Conservation (phyloP, 2,797 vertebrate species). For the Microcaecilia unicolor region DNA sequence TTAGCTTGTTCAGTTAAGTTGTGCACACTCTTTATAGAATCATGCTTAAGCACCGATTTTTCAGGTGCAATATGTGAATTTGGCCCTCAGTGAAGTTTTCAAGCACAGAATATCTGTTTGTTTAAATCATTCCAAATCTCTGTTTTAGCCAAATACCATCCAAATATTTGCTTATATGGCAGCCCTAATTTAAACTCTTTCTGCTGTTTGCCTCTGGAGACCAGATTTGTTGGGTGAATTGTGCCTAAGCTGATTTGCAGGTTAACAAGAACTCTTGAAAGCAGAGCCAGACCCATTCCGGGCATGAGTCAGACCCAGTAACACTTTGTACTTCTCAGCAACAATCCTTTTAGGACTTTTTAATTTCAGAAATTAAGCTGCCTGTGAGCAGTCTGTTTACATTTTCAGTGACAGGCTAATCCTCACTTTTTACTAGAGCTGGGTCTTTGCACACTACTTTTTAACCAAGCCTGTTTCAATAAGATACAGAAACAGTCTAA, state of each 20-base stretch:
- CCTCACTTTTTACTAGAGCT: slow-evolving; percentile 26
- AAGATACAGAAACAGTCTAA: slow-evolving; percentile 26
- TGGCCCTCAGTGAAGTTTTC: too few relatives aligned
- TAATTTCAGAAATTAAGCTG: slow-evolving; percentile 32
- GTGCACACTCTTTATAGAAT: too few relatives aligned
- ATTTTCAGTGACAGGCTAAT: slow-evolving; percentile 43
- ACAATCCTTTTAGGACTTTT: slow-evolving; percentile 26
- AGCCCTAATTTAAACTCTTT: too few relatives aligned
- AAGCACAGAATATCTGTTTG: too few relatives aligned
- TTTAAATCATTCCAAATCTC: too few relatives aligned
- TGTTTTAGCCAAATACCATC: too few relatives aligned
- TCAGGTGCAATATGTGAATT: too few relatives aligned
- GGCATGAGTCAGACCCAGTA: slow-evolving; percentile 23
- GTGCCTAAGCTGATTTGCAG: slow-evolving; percentile 1
- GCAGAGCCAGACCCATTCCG: background rate
- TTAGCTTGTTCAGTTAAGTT: too few relatives aligned
- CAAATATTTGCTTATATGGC: too few relatives aligned
- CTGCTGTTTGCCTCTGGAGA: too few relatives aligned
- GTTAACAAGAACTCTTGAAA: slow-evolving; percentile 2
- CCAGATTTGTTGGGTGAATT: too few relatives aligned
- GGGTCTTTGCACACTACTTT: slow-evolving; percentile 28
- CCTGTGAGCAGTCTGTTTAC: slow-evolving; percentile 35
- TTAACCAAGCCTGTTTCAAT: slow-evolving; percentile 26
- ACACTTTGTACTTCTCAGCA: slow-evolving; percentile 11
- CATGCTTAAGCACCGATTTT: too few relatives aligned